Conservation (phyloP, 2,797 vertebrate species). For the Clamator glandarius region DNA sequence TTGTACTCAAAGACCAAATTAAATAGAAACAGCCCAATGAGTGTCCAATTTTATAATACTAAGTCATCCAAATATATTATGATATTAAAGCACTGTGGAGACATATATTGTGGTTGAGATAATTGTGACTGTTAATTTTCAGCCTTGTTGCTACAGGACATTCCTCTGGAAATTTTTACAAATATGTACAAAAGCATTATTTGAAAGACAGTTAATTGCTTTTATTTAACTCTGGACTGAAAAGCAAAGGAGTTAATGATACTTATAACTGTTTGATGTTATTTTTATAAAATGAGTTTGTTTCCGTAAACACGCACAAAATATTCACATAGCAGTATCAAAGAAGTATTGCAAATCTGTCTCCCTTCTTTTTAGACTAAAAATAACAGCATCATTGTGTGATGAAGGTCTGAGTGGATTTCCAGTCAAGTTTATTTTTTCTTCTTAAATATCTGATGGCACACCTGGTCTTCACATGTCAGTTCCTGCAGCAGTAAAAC, state of each 20-base stretch:
- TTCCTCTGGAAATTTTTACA: background rate
- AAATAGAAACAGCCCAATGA: slow-evolving; percentile 7
- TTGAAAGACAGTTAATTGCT: slow-evolving; percentile 16
- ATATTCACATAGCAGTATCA: background rate
- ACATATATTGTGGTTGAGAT: background rate
- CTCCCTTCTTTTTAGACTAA: background rate
- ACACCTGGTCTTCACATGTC: slow-evolving; percentile 87
- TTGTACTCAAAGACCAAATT: slow-evolving; percentile 15
- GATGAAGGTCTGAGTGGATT: background rate
- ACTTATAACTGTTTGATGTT: background rate
- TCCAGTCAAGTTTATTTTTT: slow-evolving; percentile 52
- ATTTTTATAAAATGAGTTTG: background rate
- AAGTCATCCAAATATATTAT: slow-evolving; percentile 1
- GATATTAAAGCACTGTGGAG: background rate
- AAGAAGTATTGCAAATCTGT: background rate
- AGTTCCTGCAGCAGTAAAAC: slow-evolving; percentile 83
- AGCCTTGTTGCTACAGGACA: background rate
- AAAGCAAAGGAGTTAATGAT: background rate
- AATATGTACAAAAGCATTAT: background rate
- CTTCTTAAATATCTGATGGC: slow-evolving; percentile 91
- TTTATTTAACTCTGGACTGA: slow-evolving; percentile 56
- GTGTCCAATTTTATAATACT: background rate
- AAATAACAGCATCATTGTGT: background rate
- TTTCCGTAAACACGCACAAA: background rate
- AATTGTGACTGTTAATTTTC: slow-evolving; percentile 26